Evolutionary conservation across 2,797 vertebrate genomes (phyloP).

Genomic region (Micrastur ruficollis): DNA sequence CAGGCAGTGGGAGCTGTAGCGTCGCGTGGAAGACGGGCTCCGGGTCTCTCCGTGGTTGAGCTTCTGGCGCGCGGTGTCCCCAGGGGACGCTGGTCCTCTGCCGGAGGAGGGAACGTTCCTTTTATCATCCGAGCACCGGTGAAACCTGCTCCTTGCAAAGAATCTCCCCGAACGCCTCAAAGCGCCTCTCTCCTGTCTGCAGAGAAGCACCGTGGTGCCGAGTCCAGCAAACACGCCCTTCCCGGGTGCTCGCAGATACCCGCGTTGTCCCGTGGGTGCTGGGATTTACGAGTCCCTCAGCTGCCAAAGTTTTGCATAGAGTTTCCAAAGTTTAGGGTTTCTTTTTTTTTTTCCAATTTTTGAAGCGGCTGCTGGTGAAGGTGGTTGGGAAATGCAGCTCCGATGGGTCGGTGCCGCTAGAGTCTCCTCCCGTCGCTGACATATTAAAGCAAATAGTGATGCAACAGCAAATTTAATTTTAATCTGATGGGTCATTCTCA

Average conservation of each 20-base stretch:
- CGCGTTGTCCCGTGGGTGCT: too few species aligned
- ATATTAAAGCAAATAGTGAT: neutral
- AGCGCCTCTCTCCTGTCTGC: neutral
- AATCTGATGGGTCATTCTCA: neutral
- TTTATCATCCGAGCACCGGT: neutral
- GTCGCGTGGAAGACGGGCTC: neutral
- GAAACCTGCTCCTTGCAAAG: neutral
- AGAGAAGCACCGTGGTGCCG: too few species aligned
- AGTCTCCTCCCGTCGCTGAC: fast-evolving
- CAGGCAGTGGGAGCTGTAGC: neutral
- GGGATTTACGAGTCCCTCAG: too few species aligned
- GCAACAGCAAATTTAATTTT: neutral
- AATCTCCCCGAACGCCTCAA: neutral
- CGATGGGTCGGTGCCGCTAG: fast-evolving
- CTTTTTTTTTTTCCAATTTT: neutral
- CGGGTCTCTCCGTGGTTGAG: neutral
- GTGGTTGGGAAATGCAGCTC: neutral
- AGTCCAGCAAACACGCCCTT: too few species aligned
- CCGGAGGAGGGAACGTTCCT: neutral
- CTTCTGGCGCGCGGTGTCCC: neutral
- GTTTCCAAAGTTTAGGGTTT: too few species aligned
- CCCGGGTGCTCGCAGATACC: too few species aligned
- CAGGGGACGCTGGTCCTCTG: too few species aligned
- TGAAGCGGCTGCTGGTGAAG: neutral
- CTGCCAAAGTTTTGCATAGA: too few species aligned